phyloP scores from a whole-genome alignment of 1,140 invertebrate genomes.

The Oncopodura yosiiana region DNA sequence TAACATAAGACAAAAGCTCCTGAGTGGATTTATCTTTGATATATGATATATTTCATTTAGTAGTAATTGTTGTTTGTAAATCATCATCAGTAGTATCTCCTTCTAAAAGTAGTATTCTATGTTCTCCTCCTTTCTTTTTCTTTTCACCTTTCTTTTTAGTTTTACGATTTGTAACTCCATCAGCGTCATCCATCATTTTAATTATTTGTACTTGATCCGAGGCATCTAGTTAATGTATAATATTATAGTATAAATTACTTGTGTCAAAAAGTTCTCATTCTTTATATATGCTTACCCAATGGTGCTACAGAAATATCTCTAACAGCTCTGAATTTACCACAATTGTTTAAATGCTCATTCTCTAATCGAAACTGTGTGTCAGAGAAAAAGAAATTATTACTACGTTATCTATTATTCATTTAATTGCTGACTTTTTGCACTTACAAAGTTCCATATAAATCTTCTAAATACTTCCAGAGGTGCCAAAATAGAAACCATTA shows the following conservation, averaged over 20 bases:
- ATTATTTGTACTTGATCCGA: constrained; percentile 82
- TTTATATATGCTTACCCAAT: no score
- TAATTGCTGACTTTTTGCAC: background rate
- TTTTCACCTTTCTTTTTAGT: constrained; percentile 44
- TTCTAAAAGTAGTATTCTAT: constrained; percentile 45
- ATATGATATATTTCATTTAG: background rate
- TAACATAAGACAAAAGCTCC: no score
- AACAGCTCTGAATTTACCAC: constrained; percentile 97
- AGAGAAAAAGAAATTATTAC: background rate
- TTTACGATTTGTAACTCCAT: constrained; percentile 70
- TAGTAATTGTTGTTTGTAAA: background rate
- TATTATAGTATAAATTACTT: no score
- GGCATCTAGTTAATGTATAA: no score
- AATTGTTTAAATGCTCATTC: constrained; percentile 99
- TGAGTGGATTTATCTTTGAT: no score
- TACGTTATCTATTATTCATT: no score
- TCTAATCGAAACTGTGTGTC: constrained; percentile 94
- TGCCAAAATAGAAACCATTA: constrained; percentile 79
- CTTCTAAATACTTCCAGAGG: constrained; percentile 89
- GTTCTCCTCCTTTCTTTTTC: constrained; percentile 43
- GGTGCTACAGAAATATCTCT: constrained; percentile 96
- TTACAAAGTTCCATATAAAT: background rate
- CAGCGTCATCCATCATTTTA: constrained; percentile 89
- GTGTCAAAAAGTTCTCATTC: no score
- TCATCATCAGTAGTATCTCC: constrained; percentile 46